Evolutionary conservation across 2,888 invertebrate species (phyloP).

Genomic region (Drepana falcataria): DNA sequence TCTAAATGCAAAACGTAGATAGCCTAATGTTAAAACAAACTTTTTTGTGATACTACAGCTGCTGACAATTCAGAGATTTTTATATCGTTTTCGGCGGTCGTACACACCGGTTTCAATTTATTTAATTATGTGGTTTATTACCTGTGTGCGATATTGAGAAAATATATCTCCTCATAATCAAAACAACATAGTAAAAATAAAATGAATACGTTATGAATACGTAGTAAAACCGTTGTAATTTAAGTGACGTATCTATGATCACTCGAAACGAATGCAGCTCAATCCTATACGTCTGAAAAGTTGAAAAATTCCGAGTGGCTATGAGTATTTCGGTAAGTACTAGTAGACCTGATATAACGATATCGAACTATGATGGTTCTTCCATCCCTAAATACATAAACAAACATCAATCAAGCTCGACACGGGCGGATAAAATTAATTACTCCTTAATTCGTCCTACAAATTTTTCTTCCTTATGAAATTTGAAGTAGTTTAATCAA

Average conservation of each 20-base stretch:
- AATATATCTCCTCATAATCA: background rate
- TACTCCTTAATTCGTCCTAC: constrained; percentile 5
- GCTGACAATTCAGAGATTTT: too few species aligned
- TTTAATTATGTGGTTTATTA: background rate
- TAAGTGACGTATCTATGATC: background rate
- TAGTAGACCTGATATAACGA: too few species aligned
- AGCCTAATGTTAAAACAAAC: too few species aligned
- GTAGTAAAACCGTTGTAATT: too few species aligned
- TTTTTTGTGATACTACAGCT: too few species aligned
- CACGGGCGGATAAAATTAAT: background rate
- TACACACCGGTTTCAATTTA: background rate
- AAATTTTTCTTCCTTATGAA: constrained; percentile 1
- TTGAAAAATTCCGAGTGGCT: too few species aligned
- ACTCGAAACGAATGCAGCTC: background rate
- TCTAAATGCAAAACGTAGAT: too few species aligned
- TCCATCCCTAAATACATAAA: background rate
- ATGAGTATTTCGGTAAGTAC: too few species aligned
- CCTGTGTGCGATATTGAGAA: background rate
- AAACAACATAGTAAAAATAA: background rate
- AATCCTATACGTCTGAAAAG: background rate
- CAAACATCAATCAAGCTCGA: background rate
- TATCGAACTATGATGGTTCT: background rate
- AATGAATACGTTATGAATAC: too few species aligned
- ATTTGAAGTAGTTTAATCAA: background rate
- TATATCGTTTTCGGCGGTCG: background rate